Evolutionary conservation across 2,113 vertebrate genomes (phyloP), one percentile per base, ranked within the genome.

Genomic region (Brachyhypopomus occidentalis): DNA sequence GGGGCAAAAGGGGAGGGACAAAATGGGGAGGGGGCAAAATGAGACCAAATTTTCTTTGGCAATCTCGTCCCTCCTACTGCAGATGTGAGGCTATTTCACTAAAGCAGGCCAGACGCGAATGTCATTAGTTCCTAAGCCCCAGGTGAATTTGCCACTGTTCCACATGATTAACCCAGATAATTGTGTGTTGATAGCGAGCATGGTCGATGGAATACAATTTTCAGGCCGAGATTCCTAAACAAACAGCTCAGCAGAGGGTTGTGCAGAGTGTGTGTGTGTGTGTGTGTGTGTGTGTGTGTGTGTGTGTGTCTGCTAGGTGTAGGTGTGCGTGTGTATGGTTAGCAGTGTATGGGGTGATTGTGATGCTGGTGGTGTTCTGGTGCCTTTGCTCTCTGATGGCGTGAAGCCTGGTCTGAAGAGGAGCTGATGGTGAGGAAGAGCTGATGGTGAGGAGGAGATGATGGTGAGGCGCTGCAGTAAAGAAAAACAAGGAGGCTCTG

Each of bases 161-260:
- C 98, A 98, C 97, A 98, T 99, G 98, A 98, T 98, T 98, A 98
- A 98, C 95, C 96, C 96, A 99, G 97, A 98, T 99, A 99, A 99
- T 99, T 99, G 98, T 98, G 98, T 99, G 98, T 99, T 98, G 98
- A 98, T 98, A 98, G 97, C 93, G 94, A 98, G 96, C 96, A 95
- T 97, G 97, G 97, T 97, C 96, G 96, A 97, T 96, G 97, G 97
- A 99, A 98, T 98, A 98, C 96, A 97, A 98, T 98, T 98, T 93
- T 98, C 96, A 92, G 94, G 95, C 90, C 91, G 95, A 94, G 96
- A 95, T 97, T 98, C 97, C 96, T 98, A 98, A 98, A 98, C 97
- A 99, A 99, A 98, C 96, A 98, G 95, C 95, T 96, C 95, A 96
- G 94, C 93, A 96, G 93, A 92, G 91, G 94, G 93, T 93, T 93